Percentiles rank a stretch among this genome's conserved stretches.
Evolutionary conservation across 2,113 vertebrate genomes (phyloP).

Genomic region (Tamias sibiricus): DNA sequence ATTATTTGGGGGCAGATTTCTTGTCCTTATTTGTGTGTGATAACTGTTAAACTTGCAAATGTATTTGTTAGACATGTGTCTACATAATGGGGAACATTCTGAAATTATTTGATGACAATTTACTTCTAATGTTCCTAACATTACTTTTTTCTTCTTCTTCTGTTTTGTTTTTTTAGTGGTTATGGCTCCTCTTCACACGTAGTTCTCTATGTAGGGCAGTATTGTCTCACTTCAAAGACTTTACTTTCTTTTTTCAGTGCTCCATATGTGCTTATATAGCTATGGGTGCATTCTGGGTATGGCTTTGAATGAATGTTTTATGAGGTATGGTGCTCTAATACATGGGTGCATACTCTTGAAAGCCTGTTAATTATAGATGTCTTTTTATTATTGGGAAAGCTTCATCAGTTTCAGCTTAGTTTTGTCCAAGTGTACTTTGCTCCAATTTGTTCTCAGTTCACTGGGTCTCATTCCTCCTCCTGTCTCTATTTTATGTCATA

Average conservation of each 20-base stretch:
- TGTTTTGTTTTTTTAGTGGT: not conserved
- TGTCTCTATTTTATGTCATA: not conserved
- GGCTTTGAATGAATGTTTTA: conserved; percentile 70
- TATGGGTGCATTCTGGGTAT: not conserved
- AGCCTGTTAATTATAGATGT: conserved; percentile 72
- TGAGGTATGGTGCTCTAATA: conserved; percentile 20
- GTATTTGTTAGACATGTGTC: not conserved
- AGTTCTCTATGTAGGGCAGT: not conserved
- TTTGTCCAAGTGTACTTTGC: conserved; percentile 11
- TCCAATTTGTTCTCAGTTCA: not conserved
- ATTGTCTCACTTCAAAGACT: not conserved
- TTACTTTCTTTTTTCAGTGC: not conserved
- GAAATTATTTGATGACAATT: not conserved
- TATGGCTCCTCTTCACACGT: not conserved
- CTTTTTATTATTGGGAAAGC: conserved; percentile 39
- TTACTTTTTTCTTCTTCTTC: not conserved
- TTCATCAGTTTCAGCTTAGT: not conserved
- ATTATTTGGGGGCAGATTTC: not conserved
- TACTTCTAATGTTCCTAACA: not conserved
- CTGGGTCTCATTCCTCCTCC: not conserved
- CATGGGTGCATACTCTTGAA: conserved; percentile 47
- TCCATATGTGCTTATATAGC: not conserved
- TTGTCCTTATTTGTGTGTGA: not conserved
- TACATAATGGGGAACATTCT: not conserved
- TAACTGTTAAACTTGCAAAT: not conserved